Evolutionary conservation across 2,113 vertebrate genomes (phyloP).

Genomic region (Nymphicus hollandicus): DNA sequence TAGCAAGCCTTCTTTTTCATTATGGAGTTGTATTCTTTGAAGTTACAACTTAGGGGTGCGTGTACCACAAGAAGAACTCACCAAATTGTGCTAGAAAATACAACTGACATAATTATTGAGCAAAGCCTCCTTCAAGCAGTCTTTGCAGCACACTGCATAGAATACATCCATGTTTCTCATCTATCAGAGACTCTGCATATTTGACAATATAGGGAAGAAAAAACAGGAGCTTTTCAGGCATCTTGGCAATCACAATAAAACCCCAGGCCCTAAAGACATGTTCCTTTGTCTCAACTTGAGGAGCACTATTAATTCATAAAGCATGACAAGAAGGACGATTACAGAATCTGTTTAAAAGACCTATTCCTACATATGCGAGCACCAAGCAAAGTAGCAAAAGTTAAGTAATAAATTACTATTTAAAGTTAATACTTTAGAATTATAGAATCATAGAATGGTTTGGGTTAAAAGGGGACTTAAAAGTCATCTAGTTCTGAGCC

Average conservation of each 20-base stretch:
- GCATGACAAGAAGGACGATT: rapidly evolving
- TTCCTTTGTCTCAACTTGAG: background rate
- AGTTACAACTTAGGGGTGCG: background rate
- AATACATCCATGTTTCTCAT: background rate
- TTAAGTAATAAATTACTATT: background rate
- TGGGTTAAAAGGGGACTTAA: background rate
- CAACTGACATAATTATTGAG: background rate
- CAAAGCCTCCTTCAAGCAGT: background rate
- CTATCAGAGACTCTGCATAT: background rate
- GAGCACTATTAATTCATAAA: background rate
- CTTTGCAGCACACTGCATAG: background rate
- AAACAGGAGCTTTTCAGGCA: background rate
- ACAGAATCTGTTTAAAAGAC: background rate
- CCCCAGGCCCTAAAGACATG: background rate
- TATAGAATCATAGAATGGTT: background rate
- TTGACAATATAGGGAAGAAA: background rate
- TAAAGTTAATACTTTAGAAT: background rate
- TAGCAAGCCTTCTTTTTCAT: background rate
- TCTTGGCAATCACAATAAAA: background rate
- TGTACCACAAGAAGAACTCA: background rate
- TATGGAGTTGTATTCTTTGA: background rate
- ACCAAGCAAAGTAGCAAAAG: background rate
- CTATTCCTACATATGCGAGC: rapidly evolving
- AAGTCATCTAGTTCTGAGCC: background rate
- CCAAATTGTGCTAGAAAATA: background rate